Base-by-base conservation (phyloP, 2,888 invertebrate species). In the Himalopsyche anomala region DNA sequence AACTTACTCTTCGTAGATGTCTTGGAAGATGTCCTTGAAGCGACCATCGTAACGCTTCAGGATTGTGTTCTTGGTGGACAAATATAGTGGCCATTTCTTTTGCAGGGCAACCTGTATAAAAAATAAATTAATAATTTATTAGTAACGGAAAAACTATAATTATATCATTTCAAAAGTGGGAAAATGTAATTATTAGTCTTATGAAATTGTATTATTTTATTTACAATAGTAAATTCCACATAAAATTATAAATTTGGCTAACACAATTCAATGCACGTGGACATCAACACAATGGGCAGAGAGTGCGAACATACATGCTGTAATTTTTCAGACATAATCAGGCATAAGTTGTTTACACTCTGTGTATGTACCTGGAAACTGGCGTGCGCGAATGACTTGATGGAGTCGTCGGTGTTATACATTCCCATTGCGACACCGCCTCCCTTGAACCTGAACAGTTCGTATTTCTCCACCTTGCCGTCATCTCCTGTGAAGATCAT, bases 1-100 rank as follows among this genome's bases (percentile, higher is more conserved):
- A 51, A 90, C 92, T 91, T 92, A 96, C 96, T 94, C 95, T 89
- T 97, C 95, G 91, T 95, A 98, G 90, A 98, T 95, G 91, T 97
- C 97, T 93, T 97, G 95, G 92, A 98, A 98, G 89, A 98, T 97
- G 91, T 98, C 98, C 93, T 98, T 98, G 92, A 98, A 98, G 40
- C 97, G 94, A 17, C 98, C 98, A 91, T 98, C 98, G 90, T 98
- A 98, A 89, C 93, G 94, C 92, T 98, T 98, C 82, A 98, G 93
- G 90, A 98, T 98, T 1, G 98, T 98, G 91, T 98, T 98, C 92
- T 98, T 98, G 6, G 98, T 98, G 86, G 97, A 97, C 91, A 98
- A 91, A 91, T 97, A 98, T n/a, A 98, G 93, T 0, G 98, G 98
- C 96, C 96, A 97, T 90, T 96, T 96, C 92, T 97, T 97, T 91